phyloP scores from a whole-genome alignment of 37 sponge, comb jelly and placozoan species.

The Tethya wilhelma region DNA sequence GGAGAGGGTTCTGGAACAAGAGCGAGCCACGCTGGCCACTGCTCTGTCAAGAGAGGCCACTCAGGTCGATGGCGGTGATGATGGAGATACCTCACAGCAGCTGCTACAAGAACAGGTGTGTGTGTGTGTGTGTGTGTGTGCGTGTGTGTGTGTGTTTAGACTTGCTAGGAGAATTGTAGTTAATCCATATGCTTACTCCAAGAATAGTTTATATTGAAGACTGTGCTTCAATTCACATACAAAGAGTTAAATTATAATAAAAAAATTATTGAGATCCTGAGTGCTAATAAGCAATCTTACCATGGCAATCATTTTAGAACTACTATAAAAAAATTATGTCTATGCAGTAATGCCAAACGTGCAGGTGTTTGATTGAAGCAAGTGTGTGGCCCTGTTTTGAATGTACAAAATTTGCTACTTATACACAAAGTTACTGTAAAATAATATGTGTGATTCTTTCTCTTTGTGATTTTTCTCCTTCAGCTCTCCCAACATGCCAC shows the following conservation, averaged over 20 bases:
- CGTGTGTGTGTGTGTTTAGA: too few species aligned
- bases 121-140: background rate
- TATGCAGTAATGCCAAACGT: too few species aligned
- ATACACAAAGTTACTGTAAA: too few species aligned
- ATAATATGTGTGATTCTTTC: too few species aligned
- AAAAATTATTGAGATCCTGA: too few species aligned
- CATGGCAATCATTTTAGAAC: too few species aligned
- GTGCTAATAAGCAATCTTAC: too few species aligned
- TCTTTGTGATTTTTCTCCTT: background rate
- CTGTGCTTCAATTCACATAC: too few species aligned
- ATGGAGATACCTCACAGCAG: conserved; percentile 5
- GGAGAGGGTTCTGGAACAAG: conserved; percentile 12
- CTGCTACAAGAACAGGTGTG: conserved; percentile 20
- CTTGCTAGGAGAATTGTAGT: background rate
- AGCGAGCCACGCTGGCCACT: background rate
- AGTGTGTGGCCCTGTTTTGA: background rate
- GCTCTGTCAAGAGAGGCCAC: background rate
- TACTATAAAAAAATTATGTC: too few species aligned
- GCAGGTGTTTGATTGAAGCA: background rate
- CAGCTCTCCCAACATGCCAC: background rate
- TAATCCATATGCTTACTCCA: too few species aligned
- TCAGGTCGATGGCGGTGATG: background rate
- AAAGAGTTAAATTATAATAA: too few species aligned
- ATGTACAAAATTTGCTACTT: background rate
- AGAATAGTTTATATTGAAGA: too few species aligned